Conservation (phyloP, 2,888 invertebrate species). For the Dasysyrphus tricinctus region DNA sequence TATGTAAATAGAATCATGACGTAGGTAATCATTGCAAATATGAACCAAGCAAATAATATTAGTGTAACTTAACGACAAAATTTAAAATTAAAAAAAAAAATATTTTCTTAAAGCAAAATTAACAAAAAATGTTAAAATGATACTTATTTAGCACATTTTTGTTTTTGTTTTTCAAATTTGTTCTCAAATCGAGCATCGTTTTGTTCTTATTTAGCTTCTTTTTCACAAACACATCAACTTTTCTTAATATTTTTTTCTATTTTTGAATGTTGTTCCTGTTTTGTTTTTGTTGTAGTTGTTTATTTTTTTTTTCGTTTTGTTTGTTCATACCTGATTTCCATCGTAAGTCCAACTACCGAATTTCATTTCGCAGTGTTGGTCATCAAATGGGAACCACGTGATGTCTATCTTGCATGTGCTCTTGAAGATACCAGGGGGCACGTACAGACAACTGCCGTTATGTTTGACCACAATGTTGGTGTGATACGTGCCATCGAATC, state of each 20-base stretch:
- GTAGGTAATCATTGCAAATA: conserved; percentile 1
- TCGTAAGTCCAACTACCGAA: conserved; percentile 99
- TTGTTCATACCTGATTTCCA: conserved; percentile 92
- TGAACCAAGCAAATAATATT: conserved; percentile 47
- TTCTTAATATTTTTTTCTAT: conserved; percentile 46
- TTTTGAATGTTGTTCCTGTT: conserved; percentile 23
- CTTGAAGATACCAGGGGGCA: conserved; percentile 99
- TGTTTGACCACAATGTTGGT: conserved; percentile 99
- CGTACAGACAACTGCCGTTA: conserved; percentile 99
- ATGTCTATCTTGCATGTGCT: conserved; percentile 99
- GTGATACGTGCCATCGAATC: conserved; percentile 99
- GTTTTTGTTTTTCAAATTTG: conserved; percentile 5
- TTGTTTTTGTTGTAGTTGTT: conserved; percentile 52
- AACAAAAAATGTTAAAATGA: conserved; percentile 23
- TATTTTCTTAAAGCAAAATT: neutral
- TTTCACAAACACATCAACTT: conserved; percentile 47
- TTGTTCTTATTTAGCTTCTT: conserved; percentile 19
- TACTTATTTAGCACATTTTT: conserved; percentile 60
- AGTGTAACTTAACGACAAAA: neutral
- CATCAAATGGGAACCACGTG: conserved; percentile 99
- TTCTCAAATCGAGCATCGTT: conserved; percentile 48
- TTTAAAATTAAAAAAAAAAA: neutral
- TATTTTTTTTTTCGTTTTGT: conserved; percentile 77
- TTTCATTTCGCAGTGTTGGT: conserved; percentile 99
- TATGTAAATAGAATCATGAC: conserved; percentile 2